Evolutionary conservation across 2,888 invertebrate genomes (phyloP).

Genomic region (Drepana falcataria): DNA sequence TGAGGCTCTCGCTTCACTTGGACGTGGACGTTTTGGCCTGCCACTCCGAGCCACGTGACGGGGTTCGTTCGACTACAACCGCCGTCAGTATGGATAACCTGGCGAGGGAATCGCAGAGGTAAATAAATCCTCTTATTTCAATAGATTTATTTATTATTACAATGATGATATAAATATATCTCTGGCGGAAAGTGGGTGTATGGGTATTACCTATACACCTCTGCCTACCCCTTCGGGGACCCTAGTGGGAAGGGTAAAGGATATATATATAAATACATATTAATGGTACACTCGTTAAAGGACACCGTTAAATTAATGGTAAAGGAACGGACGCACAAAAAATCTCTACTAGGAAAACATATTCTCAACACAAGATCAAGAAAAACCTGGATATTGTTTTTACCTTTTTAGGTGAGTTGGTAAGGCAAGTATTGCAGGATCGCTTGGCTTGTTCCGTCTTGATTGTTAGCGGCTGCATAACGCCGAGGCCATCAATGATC

Average conservation of each 20-base stretch:
- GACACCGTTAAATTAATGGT: no score
- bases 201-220: no score
- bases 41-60: slow-evolving; percentile 79
- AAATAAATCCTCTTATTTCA: slow-evolving; percentile 3
- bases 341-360: no score
- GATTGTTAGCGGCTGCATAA: slow-evolving; percentile 72
- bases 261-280: no score
- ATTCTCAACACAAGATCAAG: no score
- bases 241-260: no score
- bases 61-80: slow-evolving; percentile 86
- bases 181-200: no score
- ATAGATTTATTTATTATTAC: neutral
- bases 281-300: no score
- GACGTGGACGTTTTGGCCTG: slow-evolving; percentile 70
- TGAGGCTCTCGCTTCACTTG: slow-evolving; percentile 84
- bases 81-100: slow-evolving; percentile 73
- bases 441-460: slow-evolving; percentile 73
- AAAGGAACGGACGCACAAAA: no score
- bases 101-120: slow-evolving; percentile 1
- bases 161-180: no score
- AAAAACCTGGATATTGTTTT: slow-evolving; percentile 6
- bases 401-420: slow-evolving; percentile 71
- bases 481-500: slow-evolving; percentile 51
- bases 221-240: no score
- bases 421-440: slow-evolving; percentile 68